Evolutionary conservation across 2,888 invertebrate species (phyloP).

Genomic region (Sussaba pulchella): DNA sequence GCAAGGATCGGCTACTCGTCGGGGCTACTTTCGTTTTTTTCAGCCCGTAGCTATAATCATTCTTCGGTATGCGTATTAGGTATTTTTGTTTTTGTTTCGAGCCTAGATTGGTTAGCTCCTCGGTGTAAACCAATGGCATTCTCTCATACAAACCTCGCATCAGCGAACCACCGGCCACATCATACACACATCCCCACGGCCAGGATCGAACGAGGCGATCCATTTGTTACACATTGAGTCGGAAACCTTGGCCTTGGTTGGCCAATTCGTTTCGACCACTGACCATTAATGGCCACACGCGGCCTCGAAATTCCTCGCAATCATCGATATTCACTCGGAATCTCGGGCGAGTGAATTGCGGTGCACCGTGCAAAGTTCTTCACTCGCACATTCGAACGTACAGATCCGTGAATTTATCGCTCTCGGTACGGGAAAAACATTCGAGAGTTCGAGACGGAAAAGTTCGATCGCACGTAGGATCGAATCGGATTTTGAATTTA

Average conservation of each 20-base stretch:
- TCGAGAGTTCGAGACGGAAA: constrained; percentile 11
- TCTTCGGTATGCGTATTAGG: no score
- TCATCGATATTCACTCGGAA: constrained; percentile 72
- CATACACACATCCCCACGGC: constrained; percentile 19
- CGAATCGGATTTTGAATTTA: constrained; percentile 67
- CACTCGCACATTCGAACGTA: background rate
- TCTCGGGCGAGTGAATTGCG: constrained; percentile 85
- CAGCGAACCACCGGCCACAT: no score
- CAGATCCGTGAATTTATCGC: constrained; percentile 51
- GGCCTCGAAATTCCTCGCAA: constrained; percentile 81
- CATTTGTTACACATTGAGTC: constrained; percentile 48
- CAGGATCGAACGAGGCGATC: constrained; percentile 29
- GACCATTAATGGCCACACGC: constrained; percentile 64
- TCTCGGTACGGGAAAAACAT: constrained; percentile 39
- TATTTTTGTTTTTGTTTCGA: no score
- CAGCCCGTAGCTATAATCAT: constrained; percentile 29
- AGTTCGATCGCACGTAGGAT: constrained; percentile 44
- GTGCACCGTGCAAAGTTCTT: constrained; percentile 36
- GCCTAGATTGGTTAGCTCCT: no score
- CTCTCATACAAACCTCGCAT: no score
- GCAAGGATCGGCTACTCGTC: constrained; percentile 68
- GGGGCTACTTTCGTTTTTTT: constrained; percentile 78
- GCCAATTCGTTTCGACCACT: constrained; percentile 53
- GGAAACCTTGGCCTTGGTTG: constrained; percentile 66
- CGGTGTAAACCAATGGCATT: no score